These are phyloP conservation scores for Steinernema khuongi DNA, from an alignment of 1,140 invertebrate genomes.

Conservation along the genomic window DNA sequence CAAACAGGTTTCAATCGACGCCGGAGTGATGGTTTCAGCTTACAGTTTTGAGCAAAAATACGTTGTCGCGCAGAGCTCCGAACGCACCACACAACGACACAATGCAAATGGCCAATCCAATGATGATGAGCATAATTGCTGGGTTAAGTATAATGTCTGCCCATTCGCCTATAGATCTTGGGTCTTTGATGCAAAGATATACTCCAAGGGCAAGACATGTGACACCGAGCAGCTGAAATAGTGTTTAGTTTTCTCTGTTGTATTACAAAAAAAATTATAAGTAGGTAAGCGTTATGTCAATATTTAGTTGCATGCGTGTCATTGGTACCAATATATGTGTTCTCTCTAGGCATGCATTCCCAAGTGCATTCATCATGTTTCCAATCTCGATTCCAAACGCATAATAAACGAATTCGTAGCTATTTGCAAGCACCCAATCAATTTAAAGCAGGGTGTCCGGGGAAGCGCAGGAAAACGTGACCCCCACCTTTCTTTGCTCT, in stretches of 20 bases:
- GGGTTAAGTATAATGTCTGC: conserved; percentile 55
- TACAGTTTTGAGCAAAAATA: conserved; percentile 53
- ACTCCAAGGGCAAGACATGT: conserved; percentile 49
- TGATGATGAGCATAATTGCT: conserved; percentile 48
- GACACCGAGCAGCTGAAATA: conserved; percentile 52
- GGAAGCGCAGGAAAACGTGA: not conserved
- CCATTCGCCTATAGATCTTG: conserved; percentile 44
- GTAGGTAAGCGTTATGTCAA: no score
- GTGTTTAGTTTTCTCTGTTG: not conserved
- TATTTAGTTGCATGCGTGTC: no score
- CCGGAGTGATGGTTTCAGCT: conserved; percentile 20
- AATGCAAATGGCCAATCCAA: conserved; percentile 46
- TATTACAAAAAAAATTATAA: conserved; percentile 18
- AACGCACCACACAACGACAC: conserved; percentile 51
- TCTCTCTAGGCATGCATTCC: no score
- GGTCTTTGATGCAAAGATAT: conserved; percentile 55
- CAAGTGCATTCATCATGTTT: no score
- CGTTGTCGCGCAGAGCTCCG: conserved; percentile 52
- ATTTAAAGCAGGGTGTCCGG: not conserved
- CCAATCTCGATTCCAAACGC: no score
- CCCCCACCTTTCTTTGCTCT: not conserved
- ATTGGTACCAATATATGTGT: no score
- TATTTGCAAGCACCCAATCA: no score
- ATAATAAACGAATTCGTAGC: no score
- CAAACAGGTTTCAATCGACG: conserved; percentile 25